These are phyloP conservation scores for Phorcus lineatus DNA, from an alignment of 2,888 invertebrate genomes.

Conservation along the genomic window DNA sequence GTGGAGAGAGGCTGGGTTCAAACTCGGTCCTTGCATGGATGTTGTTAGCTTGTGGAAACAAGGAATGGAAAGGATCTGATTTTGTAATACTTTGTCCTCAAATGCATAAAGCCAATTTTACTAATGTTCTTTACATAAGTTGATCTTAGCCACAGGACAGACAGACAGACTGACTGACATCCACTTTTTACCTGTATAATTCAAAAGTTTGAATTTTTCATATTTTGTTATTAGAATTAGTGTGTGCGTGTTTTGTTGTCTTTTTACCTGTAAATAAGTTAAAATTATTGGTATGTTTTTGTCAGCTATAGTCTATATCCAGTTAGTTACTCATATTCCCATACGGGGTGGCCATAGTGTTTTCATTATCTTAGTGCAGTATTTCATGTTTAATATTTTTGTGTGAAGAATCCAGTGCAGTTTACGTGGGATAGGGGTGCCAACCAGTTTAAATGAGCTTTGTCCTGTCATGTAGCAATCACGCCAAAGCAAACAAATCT, in stretches of 20 bases:
- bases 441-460: not conserved
- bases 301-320: constrained; percentile 23
- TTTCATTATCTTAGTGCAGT: constrained; percentile 17
- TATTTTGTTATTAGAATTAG: constrained; percentile 42
- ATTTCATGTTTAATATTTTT: constrained; percentile 4
- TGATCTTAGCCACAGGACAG: constrained; percentile 20
- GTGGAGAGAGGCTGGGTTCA: not conserved
- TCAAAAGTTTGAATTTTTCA: constrained; percentile 31
- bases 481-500: not conserved
- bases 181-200: constrained; percentile 34
- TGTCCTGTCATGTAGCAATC: not conserved
- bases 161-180: not conserved
- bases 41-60: not conserved
- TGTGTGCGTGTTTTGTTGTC: constrained; percentile 33
- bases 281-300: constrained; percentile 36
- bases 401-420: constrained; percentile 11
- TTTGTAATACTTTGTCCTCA: constrained; percentile 12
- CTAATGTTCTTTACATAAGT: constrained; percentile 19
- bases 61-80: constrained; percentile 22
- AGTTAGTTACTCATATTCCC: constrained; percentile 14
- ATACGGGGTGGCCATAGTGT: constrained; percentile 18
- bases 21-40: not conserved
- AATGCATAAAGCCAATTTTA: constrained; percentile 28
- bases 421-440: not conserved
- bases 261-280: constrained; percentile 36